Conservation (phyloP, 2,113 vertebrate species). For the Daphoenositta chrysoptera region DNA sequence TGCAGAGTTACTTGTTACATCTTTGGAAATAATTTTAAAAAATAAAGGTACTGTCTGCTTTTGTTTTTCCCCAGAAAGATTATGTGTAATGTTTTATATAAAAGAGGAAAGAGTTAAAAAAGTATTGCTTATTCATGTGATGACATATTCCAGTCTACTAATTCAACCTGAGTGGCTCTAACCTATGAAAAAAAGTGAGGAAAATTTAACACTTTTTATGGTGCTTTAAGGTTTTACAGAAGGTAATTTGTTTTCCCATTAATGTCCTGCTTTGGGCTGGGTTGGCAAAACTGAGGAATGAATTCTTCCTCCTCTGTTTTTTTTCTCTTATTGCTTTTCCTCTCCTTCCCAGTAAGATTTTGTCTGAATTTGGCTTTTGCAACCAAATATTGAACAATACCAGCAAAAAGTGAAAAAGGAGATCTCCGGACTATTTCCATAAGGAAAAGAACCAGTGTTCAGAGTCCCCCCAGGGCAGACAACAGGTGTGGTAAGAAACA, state of each 20-base stretch:
- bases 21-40: not conserved
- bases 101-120: not conserved
- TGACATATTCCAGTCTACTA: not conserved
- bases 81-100: not conserved
- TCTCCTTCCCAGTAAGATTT: not conserved
- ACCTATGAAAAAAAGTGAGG: not conserved
- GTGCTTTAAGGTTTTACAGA: not conserved
- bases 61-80: not conserved
- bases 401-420: not conserved
- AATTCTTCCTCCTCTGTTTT: not conserved
- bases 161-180: not conserved
- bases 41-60: fast-evolving
- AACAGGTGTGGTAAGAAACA: no score
- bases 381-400: not conserved
- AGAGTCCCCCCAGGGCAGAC: fast-evolving
- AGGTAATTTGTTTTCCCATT: not conserved
- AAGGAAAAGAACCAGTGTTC: not conserved
- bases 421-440: not conserved
- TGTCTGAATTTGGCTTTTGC: not conserved
- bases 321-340: not conserved
- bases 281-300: not conserved
- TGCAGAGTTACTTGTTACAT: not conserved
- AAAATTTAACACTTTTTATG: not conserved
- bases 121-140: not conserved
- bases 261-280: not conserved